Evolutionary conservation across 2,113 vertebrate genomes (phyloP), one percentile per base, ranked within the genome.

Genomic region (Periophthalmus modestus): DNA sequence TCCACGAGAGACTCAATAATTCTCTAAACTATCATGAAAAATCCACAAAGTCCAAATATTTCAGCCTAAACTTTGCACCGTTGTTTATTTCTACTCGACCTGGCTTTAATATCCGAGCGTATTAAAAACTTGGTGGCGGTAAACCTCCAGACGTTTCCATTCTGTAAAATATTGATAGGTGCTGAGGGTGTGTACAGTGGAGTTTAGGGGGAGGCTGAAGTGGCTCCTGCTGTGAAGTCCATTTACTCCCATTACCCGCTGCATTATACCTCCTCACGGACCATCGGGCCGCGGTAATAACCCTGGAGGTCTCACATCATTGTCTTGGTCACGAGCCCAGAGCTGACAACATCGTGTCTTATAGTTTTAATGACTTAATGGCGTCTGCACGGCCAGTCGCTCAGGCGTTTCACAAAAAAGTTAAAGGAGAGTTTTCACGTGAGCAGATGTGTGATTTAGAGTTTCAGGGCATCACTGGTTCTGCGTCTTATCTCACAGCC

Each of bases 211-310:
- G 11, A 59, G 21, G 46, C n/a, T 52, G 47, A 47, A 79, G 69
- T 69, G 36, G 39, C 65, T 52, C 23, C 2, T 48, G 74, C 23
- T 75, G 50, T 1, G 68, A 79, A 58, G 69, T 66, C 52, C 33
- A 57, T 79, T 75, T 76, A 71, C 52, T 82, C 72, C 54, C 75
- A 69, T 82, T 79, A 67, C 68, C 69, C 73, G 48, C 55, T 23
- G 73, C 71, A 86, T 85, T 83, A 79, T 52, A 78, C 28, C 73
- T 83, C 61, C 54, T 75, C 59, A 75, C 75, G 84, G 77, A 61
- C 71, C 76, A 79, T 79, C 83, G 78, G 73, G 68, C 69, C 33
- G 67, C 63, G 62, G 71, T 81, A 82, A 88, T 77, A 85, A 81
- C 61, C 75, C 43, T 54, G 68, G 77, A 77, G 80, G 61, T 75